Percentiles rank a stretch among this genome's conserved stretches.
Evolutionary conservation across 2,888 invertebrate species (phyloP).

Genomic region (Sicus ferrugineus): DNA sequence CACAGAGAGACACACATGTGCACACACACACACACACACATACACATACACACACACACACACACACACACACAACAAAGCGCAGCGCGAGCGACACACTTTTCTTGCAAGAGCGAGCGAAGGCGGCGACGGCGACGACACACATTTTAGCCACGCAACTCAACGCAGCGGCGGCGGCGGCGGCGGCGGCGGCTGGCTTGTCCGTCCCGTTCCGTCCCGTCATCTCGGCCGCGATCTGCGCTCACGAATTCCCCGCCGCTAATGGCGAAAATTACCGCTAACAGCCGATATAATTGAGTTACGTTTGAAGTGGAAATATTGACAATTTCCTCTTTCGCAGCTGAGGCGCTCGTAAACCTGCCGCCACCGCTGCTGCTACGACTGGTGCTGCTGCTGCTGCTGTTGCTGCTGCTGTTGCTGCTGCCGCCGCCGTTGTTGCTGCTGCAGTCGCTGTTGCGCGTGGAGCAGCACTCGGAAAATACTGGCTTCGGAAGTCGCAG

Average conservation of each 20-base stretch:
- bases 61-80: background rate
- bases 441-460: background rate
- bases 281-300: slow-evolving; percentile 20
- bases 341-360: background rate
- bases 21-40: background rate
- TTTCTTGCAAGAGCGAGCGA: background rate
- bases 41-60: background rate
- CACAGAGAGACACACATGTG: background rate
- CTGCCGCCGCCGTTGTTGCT: background rate
- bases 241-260: background rate
- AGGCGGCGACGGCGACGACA: no score
- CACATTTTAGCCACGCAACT: slow-evolving; percentile 11
- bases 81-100: background rate
- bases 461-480: no score
- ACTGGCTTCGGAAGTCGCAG: background rate
- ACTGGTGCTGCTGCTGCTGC: background rate
- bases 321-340: slow-evolving; percentile 24
- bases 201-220: background rate
- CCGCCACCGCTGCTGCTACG: background rate
- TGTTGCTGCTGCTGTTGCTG: background rate
- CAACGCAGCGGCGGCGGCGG: no score
- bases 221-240: background rate
- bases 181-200: no score
- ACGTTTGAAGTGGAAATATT: slow-evolving; percentile 22
- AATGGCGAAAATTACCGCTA: slow-evolving; percentile 5